A percentile compares a stretch with the other conserved stretches of the same genome.
Evolutionary conservation across 2,797 vertebrate species (phyloP).

Genomic region (Platalea minor): DNA sequence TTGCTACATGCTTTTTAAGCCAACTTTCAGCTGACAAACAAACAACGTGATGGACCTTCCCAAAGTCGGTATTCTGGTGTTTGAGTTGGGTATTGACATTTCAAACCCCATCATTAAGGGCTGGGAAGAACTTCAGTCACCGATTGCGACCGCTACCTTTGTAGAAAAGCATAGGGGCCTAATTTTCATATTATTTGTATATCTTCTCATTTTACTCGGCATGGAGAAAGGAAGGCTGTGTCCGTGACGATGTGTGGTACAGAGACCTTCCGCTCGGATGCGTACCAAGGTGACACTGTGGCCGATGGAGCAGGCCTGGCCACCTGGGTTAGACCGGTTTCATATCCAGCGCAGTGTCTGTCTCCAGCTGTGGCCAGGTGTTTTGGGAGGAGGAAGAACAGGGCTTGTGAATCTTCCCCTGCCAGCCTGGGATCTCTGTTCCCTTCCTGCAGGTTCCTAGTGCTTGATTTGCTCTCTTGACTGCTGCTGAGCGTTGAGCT

Average conservation of each 20-base stretch:
- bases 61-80: background rate
- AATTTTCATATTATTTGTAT: background rate
- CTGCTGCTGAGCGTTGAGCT: background rate
- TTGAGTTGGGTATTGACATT: background rate
- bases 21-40: background rate
- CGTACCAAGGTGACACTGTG: accelerated
- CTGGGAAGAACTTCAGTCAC: background rate
- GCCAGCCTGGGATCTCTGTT: background rate
- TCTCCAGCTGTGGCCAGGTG: background rate
- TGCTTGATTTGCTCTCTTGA: background rate
- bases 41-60: background rate
- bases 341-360: accelerated
- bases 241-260: accelerated
- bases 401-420: background rate
- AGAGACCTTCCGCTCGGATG: background rate
- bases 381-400: background rate
- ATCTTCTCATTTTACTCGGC: background rate
- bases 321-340: background rate
- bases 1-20: background rate
- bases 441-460: background rate
- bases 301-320: background rate
- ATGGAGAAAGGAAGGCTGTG: background rate
- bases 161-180: background rate
- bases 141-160: background rate
- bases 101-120: background rate